These are phyloP conservation scores for Drosophila aff. DNA, from an alignment of 1,140 invertebrate species.

Conservation along the genomic window DNA sequence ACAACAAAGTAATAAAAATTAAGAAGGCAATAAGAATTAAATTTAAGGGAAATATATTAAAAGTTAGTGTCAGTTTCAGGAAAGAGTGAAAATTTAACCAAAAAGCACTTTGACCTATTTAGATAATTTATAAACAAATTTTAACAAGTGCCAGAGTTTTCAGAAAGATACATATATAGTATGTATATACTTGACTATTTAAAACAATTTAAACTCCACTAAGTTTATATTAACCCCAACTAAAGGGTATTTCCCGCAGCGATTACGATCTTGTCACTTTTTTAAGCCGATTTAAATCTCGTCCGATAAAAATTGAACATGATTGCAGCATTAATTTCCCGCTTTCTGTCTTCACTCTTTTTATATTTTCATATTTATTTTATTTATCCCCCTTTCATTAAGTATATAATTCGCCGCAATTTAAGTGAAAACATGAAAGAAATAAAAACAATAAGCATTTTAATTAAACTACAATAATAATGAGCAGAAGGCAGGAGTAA, in stretches of 20 bases:
- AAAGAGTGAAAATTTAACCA: no score
- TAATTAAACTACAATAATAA: constrained; percentile 75
- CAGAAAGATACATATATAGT: no score
- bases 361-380: not conserved
- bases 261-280: not conserved
- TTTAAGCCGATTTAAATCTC: constrained; percentile 32
- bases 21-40: not conserved
- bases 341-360: constrained; percentile 9
- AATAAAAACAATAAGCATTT: constrained; percentile 74
- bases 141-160: no score
- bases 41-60: not conserved
- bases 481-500: constrained; percentile 17
- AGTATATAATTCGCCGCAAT: constrained; percentile 45
- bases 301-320: constrained; percentile 30
- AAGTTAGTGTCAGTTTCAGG: not conserved
- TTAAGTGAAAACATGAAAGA: constrained; percentile 50
- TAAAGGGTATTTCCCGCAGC: not conserved
- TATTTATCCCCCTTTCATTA: not conserved
- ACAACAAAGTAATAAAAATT: not conserved
- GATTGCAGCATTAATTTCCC: constrained; percentile 37
- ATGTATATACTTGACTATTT: not conserved
- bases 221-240: not conserved
- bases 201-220: not conserved
- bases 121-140: no score
- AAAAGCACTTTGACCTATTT: not conserved